phyloP scores from a whole-genome alignment of 30 jellyfish, hydroid and myxozoan species.

The Turritopsis rubra region DNA sequence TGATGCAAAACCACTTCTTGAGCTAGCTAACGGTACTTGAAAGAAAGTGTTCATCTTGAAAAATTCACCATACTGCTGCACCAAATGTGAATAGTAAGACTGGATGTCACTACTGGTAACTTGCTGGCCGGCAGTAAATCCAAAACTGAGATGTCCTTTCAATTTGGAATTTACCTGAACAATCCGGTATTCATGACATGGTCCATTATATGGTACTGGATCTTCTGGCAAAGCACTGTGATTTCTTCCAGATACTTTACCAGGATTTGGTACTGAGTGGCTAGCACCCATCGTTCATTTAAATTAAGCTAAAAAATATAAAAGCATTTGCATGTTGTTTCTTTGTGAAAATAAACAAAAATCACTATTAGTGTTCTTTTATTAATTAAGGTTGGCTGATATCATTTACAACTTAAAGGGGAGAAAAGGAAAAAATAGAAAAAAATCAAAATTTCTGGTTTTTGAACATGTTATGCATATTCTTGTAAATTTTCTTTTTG shows the following conservation, averaged over 20 bases:
- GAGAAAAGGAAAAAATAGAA: too few species aligned
- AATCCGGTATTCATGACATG: slow-evolving; percentile 28
- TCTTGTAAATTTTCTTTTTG: too few species aligned
- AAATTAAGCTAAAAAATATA: background rate
- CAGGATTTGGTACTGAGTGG: background rate
- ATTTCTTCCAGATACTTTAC: slow-evolving; percentile 9
- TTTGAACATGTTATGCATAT: too few species aligned
- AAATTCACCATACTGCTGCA: slow-evolving; percentile 39
- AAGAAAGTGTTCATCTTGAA: slow-evolving; percentile 28
- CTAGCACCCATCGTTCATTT: background rate
- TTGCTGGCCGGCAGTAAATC: slow-evolving; percentile 24
- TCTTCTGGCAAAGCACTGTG: slow-evolving; percentile 43
- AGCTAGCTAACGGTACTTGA: slow-evolving; percentile 25
- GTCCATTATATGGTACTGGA: slow-evolving; percentile 45
- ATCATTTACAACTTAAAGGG: too few species aligned
- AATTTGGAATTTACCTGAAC: slow-evolving; percentile 14
- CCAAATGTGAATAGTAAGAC: slow-evolving; percentile 25
- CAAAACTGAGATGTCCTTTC: slow-evolving; percentile 18
- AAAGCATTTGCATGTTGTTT: too few species aligned
- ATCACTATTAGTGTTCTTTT: too few species aligned
- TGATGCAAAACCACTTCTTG: slow-evolving; percentile 23
- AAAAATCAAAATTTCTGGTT: too few species aligned
- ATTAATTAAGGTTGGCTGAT: too few species aligned
- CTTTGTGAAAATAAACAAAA: too few species aligned
- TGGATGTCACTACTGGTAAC: slow-evolving; percentile 40